These are phyloP conservation scores for Acleris emargana DNA, from an alignment of 2,888 invertebrate species.

Conservation along the genomic window DNA sequence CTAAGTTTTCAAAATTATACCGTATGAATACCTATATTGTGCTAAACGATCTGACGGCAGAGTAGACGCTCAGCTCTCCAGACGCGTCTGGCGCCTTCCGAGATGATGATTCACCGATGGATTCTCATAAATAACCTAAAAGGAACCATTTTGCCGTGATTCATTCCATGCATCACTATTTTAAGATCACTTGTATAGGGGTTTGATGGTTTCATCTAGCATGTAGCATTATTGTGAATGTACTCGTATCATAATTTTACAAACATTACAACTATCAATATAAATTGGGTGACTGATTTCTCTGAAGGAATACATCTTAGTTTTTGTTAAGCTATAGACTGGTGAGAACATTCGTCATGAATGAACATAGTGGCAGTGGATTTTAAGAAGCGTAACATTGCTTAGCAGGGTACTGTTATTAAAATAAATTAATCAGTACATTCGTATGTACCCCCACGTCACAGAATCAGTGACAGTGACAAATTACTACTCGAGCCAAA, in stretches of 20 bases:
- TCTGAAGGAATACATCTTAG: too few relatives aligned
- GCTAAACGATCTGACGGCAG: slow-evolving; percentile 15
- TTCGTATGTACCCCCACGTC: too few relatives aligned
- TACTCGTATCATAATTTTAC: neutral
- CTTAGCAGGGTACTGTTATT: too few relatives aligned
- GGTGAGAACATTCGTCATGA: too few relatives aligned
- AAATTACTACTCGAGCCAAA: too few relatives aligned
- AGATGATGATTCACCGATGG: slow-evolving; percentile 39
- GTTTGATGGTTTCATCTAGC: slow-evolving; percentile 8
- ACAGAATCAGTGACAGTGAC: too few relatives aligned
- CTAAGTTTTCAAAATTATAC: slow-evolving; percentile 17
- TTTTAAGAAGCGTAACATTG: too few relatives aligned
- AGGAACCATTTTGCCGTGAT: slow-evolving; percentile 26
- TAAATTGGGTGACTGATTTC: too few relatives aligned
- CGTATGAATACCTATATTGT: slow-evolving; percentile 21
- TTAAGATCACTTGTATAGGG: slow-evolving; percentile 4
- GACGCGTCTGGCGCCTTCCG: slow-evolving; percentile 29
- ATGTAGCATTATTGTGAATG: neutral
- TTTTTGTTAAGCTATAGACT: too few relatives aligned
- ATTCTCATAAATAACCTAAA: slow-evolving; percentile 36
- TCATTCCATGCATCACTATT: slow-evolving; percentile 30
- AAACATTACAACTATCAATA: neutral
- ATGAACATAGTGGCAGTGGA: too few relatives aligned
- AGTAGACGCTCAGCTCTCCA: slow-evolving; percentile 27
- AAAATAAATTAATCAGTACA: too few relatives aligned